Evolutionary conservation across 2,113 vertebrate genomes (phyloP).

Genomic region (Nipponia nippon): DNA sequence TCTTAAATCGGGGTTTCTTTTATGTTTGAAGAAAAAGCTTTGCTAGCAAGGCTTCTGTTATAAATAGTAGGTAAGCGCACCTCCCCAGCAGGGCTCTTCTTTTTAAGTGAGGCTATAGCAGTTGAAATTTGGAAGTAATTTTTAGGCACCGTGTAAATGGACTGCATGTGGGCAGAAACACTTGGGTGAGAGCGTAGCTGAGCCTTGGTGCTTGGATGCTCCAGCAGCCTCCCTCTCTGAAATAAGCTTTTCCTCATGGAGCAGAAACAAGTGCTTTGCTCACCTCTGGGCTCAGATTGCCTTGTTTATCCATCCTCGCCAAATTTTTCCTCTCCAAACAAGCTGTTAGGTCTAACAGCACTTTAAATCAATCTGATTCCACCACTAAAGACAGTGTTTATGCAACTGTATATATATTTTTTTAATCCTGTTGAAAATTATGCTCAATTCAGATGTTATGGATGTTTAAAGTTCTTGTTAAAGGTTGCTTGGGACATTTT

Average conservation of each 20-base stretch:
- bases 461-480: background rate
- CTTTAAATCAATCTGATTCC: background rate
- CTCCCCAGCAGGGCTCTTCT: background rate
- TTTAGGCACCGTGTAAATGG: background rate
- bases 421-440: background rate
- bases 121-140: background rate
- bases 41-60: background rate
- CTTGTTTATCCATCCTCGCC: background rate
- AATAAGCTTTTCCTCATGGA: accelerated
- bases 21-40: background rate
- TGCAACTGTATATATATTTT: background rate
- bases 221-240: background rate
- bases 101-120: background rate
- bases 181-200: background rate
- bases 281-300: background rate
- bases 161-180: background rate
- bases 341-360: accelerated
- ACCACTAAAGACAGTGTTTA: background rate
- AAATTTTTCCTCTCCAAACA: background rate
- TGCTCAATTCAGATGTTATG: background rate
- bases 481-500: background rate
- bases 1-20: background rate
- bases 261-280: background rate
- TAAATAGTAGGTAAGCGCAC: background rate
- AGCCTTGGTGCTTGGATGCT: accelerated